A percentile compares a stretch with the other conserved stretches of the same genome.
phyloP scores from a whole-genome alignment of 1,140 invertebrate genomes.

The Drosophila orena region DNA sequence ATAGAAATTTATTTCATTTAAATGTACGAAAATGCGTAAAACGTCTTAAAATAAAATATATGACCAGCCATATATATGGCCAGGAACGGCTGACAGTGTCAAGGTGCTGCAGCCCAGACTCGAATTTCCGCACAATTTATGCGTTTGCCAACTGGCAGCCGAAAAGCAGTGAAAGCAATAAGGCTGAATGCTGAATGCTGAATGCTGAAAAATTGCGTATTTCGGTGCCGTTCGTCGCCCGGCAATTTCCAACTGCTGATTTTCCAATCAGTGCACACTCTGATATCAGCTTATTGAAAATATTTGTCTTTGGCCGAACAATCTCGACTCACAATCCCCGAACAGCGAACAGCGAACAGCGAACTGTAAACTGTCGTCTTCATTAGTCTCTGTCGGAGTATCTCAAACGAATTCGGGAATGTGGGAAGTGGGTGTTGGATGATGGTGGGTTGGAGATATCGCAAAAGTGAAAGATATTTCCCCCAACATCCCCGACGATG shows the following conservation, averaged over 20 bases:
- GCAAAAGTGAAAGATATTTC: conserved; percentile 57
- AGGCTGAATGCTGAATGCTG: conserved; percentile 66
- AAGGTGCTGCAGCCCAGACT: conserved; percentile 58
- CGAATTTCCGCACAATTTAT: conserved; percentile 75
- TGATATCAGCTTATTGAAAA: conserved; percentile 81
- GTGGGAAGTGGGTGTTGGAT: not conserved
- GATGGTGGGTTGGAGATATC: not conserved
- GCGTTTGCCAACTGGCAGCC: conserved; percentile 66
- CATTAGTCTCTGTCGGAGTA: conserved; percentile 73
- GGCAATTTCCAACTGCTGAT: conserved; percentile 80
- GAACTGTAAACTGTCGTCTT: conserved; percentile 51
- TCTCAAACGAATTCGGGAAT: conserved; percentile 14
- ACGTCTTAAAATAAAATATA: conserved; percentile 79
- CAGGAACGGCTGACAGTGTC: conserved; percentile 33
- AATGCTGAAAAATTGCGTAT: conserved; percentile 69
- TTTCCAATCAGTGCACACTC: conserved; percentile 81
- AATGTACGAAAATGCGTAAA: conserved; percentile 74
- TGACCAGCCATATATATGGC: conserved; percentile 59
- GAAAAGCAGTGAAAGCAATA: conserved; percentile 55
- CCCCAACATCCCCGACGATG: conserved; percentile 45
- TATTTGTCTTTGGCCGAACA: conserved; percentile 71
- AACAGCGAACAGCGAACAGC: conserved; percentile 13
- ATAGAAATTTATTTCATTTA: conserved; percentile 79
- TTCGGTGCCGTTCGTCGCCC: conserved; percentile 3
- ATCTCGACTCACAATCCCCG: conserved; percentile 29